These are phyloP conservation scores for Aramus guarauna DNA, from an alignment of 2,113 vertebrate species.

Conservation along the genomic window DNA sequence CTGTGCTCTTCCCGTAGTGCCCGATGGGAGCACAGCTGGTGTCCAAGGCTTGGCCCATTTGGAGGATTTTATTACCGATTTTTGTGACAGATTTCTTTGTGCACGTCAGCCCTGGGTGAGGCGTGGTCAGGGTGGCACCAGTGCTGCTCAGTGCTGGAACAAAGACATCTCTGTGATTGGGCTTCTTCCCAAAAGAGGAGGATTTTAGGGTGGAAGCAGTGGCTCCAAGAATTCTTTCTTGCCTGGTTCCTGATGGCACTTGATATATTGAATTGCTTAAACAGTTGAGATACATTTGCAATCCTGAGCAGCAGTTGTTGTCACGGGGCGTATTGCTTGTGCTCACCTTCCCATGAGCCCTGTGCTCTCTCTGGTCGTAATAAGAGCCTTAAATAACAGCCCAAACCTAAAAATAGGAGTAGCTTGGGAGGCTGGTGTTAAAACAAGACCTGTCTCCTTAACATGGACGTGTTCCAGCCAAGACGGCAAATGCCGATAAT, in stretches of 20 bases:
- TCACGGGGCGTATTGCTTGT: background rate
- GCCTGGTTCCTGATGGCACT: background rate
- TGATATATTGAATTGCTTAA: background rate
- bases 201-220: background rate
- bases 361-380: background rate
- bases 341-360: background rate
- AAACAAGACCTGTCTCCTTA: background rate
- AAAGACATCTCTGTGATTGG: background rate
- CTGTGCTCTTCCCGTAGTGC: fast-evolving
- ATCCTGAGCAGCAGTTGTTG: background rate
- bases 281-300: background rate
- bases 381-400: background rate
- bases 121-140: background rate
- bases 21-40: background rate
- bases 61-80: background rate
- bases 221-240: background rate
- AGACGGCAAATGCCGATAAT: background rate
- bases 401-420: constrained; percentile 36
- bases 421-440: background rate
- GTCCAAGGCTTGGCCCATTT: background rate
- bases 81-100: background rate
- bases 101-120: fast-evolving
- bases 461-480: background rate
- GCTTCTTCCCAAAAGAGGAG: background rate
- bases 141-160: background rate